A percentile compares a stretch with the other conserved stretches of the same genome.
phyloP scores from a whole-genome alignment of 2,888 invertebrate species.

The Tenthredo livida region DNA sequence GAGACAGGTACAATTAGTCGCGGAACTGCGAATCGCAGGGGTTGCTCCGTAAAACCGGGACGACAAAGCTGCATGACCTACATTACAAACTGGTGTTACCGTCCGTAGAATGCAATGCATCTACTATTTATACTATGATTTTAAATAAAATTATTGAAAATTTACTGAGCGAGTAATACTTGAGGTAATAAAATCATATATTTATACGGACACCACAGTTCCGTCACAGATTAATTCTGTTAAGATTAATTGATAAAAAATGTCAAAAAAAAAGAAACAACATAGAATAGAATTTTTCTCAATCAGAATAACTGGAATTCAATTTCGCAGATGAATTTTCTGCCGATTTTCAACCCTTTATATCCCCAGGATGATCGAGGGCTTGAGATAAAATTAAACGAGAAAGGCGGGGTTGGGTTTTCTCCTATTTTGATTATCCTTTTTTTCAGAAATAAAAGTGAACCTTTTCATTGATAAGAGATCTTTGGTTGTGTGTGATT shows the following conservation, averaged over 20 bases:
- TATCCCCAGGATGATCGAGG: conserved; percentile 14
- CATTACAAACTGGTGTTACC: not conserved
- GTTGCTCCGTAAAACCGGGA: not conserved
- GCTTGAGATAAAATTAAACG: conserved; percentile 9
- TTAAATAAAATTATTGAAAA: not conserved
- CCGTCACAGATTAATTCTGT: not conserved
- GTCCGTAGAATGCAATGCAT: not conserved
- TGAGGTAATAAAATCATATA: not conserved
- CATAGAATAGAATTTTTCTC: not conserved
- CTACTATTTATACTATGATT: not conserved
- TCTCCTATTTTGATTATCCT: not conserved
- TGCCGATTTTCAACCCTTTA: not conserved
- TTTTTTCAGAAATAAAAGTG: not conserved
- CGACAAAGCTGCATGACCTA: conserved; percentile 34
- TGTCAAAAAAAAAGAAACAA: not conserved
- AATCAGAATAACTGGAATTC: not conserved
- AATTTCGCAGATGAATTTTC: not conserved
- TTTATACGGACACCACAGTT: not conserved
- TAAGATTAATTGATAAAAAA: not conserved
- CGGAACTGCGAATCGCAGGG: conserved; percentile 3
- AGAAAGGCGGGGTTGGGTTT: not conserved
- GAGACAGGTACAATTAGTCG: not conserved
- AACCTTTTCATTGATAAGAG: not conserved
- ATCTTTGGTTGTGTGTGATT: not conserved
- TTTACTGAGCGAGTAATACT: not conserved